phyloP scores from a whole-genome alignment of 2,888 invertebrate genomes.

The Drosophila atripex region DNA sequence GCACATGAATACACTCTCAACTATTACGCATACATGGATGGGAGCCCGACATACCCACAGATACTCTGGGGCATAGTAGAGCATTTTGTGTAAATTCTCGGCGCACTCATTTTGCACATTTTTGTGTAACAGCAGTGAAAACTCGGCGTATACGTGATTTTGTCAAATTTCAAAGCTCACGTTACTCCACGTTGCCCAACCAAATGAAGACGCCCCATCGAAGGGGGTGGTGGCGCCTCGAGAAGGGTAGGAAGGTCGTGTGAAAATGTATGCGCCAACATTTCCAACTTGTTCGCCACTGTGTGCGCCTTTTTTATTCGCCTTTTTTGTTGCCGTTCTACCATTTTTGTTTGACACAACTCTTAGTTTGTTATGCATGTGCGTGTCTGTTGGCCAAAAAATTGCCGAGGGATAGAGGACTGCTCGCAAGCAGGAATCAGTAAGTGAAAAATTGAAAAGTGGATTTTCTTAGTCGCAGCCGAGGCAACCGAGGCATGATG shows the following conservation, averaged over 20 bases:
- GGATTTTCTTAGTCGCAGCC: slow-evolving; percentile 49
- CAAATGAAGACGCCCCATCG: slow-evolving; percentile 39
- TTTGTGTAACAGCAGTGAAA: slow-evolving; percentile 71
- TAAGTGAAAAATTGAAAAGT: slow-evolving; percentile 80
- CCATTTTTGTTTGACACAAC: slow-evolving; percentile 66
- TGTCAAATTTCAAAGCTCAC: slow-evolving; percentile 74
- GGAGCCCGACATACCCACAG: slow-evolving; percentile 9
- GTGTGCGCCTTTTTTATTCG: slow-evolving; percentile 53
- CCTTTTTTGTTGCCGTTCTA: slow-evolving; percentile 14
- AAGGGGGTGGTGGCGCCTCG: neutral
- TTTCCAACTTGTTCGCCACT: slow-evolving; percentile 50
- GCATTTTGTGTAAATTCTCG: slow-evolving; percentile 63
- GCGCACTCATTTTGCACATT: slow-evolving; percentile 62
- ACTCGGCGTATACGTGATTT: slow-evolving; percentile 75
- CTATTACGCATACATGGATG: slow-evolving; percentile 18
- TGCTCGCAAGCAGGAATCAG: slow-evolving; percentile 42
- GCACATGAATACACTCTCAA: slow-evolving; percentile 9
- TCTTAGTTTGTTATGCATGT: slow-evolving; percentile 73
- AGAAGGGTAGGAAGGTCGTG: slow-evolving; percentile 36
- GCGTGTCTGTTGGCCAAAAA: slow-evolving; percentile 53
- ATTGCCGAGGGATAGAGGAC: slow-evolving; percentile 10
- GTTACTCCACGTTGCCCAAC: slow-evolving; percentile 44
- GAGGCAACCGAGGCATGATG: slow-evolving; percentile 8
- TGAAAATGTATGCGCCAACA: slow-evolving; percentile 60
- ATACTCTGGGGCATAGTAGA: slow-evolving; percentile 28